These are phyloP conservation scores for Paragorgia papillata DNA, from an alignment of 92 coral and sea anemone species.

Conservation along the genomic window DNA sequence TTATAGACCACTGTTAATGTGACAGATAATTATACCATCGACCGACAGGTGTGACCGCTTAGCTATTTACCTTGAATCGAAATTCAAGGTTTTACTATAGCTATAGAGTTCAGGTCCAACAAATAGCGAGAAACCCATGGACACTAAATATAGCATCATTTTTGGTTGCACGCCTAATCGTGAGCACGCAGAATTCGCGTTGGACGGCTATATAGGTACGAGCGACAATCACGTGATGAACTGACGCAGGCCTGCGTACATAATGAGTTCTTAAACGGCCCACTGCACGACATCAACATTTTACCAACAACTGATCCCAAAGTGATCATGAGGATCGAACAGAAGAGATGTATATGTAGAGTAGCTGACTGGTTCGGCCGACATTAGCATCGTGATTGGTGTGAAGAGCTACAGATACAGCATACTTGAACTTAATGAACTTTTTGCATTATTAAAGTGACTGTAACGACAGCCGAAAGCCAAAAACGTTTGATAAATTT, in stretches of 20 bases:
- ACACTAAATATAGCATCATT: no score
- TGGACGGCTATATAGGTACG: no score
- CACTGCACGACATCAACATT: conserved; percentile 3
- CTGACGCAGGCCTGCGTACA: neutral
- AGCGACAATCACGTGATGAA: neutral
- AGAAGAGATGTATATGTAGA: no score
- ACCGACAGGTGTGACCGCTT: conserved; percentile 15
- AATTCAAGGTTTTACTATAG: conserved; percentile 4
- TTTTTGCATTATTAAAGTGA: conserved; percentile 18
- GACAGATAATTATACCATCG: conserved; percentile 30
- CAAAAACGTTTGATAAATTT: conserved; percentile 26
- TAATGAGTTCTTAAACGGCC: conserved; percentile 7
- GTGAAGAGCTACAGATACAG: conserved; percentile 1
- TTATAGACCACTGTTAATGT: conserved; percentile 33
- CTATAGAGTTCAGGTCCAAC: neutral
- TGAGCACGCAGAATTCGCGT: no score
- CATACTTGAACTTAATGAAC: conserved; percentile 29
- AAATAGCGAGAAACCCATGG: no score
- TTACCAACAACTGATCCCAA: neutral
- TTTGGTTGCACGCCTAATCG: no score
- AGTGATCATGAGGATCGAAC: neutral
- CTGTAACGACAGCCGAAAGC: conserved; percentile 43
- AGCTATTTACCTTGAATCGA: neutral
- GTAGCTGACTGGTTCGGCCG: no score
- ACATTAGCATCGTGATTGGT: neutral